Conservation (phyloP, 2,113 vertebrate genomes). For the Xenopus tropicalis region UCB_Xtro_10.0 CM004452.2:39512001-39512500, state of each 20-base stretch:
- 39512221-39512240: slow-evolving; percentile 83
- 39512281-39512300: slow-evolving; percentile 83
- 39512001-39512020: too few species aligned
- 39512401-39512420: slow-evolving; percentile 15
- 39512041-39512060: too few species aligned
- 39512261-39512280: slow-evolving; percentile 90
- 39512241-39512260: slow-evolving; percentile 92
- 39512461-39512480: background rate
- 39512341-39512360: slow-evolving; percentile 17
- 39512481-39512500: background rate
- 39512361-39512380: background rate
- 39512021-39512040: too few species aligned
- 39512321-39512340: slow-evolving; percentile 20
- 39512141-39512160: too few species aligned
- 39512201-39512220: too few species aligned
- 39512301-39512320: slow-evolving; percentile 81
- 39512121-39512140: too few species aligned
- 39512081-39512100: too few species aligned
- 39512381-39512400: background rate
- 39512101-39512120: too few species aligned
- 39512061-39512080: too few species aligned
- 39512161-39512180: too few species aligned
- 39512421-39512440: background rate
- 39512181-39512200: too few species aligned
- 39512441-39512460: background rate